Evolutionary conservation across 1,140 invertebrate genomes (phyloP).

Genomic region (Leptinotarsa undecemlineata): DNA sequence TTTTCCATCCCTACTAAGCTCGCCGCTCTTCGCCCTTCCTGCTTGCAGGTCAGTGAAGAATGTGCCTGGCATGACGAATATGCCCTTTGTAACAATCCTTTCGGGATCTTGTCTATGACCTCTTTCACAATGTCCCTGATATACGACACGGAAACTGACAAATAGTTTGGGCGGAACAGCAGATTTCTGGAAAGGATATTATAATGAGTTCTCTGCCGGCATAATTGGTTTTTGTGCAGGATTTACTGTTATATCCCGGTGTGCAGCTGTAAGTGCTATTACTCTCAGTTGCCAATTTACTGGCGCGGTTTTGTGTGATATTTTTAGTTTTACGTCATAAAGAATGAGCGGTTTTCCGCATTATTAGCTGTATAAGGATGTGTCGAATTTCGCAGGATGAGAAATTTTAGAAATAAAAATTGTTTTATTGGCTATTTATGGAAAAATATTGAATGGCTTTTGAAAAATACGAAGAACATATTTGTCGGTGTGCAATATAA

Average conservation of each 20-base stretch:
- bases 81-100: constrained; percentile 5
- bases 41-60: background rate
- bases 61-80: constrained; percentile 9
- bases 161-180: background rate
- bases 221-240: constrained; percentile 18
- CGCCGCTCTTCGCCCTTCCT: background rate
- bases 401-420: too few relatives aligned
- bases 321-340: background rate
- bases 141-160: constrained; percentile 5
- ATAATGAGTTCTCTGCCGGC: constrained; percentile 1
- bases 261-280: background rate
- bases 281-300: background rate
- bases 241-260: constrained; percentile 16
- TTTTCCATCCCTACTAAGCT: background rate
- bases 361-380: too few relatives aligned
- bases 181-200: background rate
- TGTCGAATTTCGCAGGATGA: too few relatives aligned
- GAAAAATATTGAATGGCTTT: too few relatives aligned
- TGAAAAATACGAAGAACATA: too few relatives aligned
- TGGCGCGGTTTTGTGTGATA: background rate
- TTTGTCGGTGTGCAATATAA: too few relatives aligned
- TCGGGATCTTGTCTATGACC: constrained; percentile 3
- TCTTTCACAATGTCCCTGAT: background rate
- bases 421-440: too few relatives aligned
- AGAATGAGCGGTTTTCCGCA: background rate